These are phyloP conservation scores for Dasyurus viverrinus DNA, from an alignment of 2,113 vertebrate genomes.

Conservation along the genomic window DNA sequence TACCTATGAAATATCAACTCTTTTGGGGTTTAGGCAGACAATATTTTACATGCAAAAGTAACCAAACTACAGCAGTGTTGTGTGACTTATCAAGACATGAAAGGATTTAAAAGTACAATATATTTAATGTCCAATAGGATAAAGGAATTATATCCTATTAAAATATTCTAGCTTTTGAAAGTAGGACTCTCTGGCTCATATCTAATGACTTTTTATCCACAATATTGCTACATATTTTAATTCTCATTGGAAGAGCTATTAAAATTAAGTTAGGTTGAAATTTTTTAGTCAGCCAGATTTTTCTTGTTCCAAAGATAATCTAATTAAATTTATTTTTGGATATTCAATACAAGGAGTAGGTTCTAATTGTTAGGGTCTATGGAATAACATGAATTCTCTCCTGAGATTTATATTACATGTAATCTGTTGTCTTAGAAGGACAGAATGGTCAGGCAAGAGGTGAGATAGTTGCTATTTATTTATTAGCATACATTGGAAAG, in stretches of 20 bases:
- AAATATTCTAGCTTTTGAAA: constrained; percentile 4
- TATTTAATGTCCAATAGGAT: not conserved
- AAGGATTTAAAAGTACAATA: constrained; percentile 41
- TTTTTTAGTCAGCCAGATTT: not conserved
- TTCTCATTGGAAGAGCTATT: not conserved
- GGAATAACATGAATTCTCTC: constrained; percentile 4
- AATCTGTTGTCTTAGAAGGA: constrained; percentile 10
- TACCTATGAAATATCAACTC: not conserved
- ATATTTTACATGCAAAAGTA: constrained; percentile 30
- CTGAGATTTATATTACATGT: not conserved
- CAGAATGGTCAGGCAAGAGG: not conserved
- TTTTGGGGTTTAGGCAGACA: constrained; percentile 32
- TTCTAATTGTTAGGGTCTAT: not conserved
- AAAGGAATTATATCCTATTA: not conserved
- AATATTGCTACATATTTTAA: not conserved
- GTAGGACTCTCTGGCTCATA: not conserved
- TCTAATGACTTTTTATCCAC: constrained; percentile 27
- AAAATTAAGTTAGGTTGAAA: not conserved
- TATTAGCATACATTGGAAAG: constrained; percentile 13
- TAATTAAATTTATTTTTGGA: not conserved
- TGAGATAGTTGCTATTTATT: constrained; percentile 16
- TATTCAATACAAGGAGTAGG: not conserved
- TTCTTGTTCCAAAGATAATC: not conserved
- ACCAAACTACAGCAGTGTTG: not conserved
- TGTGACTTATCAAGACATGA: constrained; percentile 37